Conservation (phyloP, 2,888 invertebrate genomes). For the Leptinotarsa rubiginosa region DNA sequence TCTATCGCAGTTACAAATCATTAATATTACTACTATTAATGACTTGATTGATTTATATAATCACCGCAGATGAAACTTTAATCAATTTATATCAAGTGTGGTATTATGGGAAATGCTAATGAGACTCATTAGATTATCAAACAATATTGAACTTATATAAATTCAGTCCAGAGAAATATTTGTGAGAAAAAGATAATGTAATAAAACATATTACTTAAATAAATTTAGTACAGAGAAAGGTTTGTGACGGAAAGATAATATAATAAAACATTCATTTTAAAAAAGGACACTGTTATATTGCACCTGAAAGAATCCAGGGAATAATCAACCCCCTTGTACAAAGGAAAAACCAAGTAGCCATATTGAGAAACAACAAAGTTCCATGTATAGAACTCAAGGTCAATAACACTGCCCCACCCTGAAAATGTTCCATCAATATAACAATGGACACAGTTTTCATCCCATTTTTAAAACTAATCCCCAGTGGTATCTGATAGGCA, state of each 20-base stretch:
- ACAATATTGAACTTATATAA: too few relatives aligned
- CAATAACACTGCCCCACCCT: conserved; percentile 18
- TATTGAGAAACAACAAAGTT: conserved; percentile 1
- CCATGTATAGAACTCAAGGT: neutral
- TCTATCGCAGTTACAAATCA: neutral
- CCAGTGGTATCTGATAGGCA: neutral
- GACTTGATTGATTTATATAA: neutral
- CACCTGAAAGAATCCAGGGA: neutral
- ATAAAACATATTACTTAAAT: too few relatives aligned
- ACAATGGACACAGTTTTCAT: neutral
- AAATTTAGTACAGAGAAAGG: too few relatives aligned
- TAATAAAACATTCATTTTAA: too few relatives aligned
- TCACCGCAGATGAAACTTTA: neutral
- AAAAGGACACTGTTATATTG: neutral
- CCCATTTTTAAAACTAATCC: neutral
- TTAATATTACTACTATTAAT: neutral
- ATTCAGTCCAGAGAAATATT: too few relatives aligned
- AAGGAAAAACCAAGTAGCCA: neutral
- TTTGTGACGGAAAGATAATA: too few relatives aligned
- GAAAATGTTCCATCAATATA: neutral
- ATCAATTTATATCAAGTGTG: neutral
- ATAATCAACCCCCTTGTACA: neutral
- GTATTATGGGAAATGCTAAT: neutral
- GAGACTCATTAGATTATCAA: too few relatives aligned
- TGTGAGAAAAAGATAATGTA: too few relatives aligned